Base-by-base conservation (phyloP, 1,140 invertebrate species). In the Lithobius niger region DNA sequence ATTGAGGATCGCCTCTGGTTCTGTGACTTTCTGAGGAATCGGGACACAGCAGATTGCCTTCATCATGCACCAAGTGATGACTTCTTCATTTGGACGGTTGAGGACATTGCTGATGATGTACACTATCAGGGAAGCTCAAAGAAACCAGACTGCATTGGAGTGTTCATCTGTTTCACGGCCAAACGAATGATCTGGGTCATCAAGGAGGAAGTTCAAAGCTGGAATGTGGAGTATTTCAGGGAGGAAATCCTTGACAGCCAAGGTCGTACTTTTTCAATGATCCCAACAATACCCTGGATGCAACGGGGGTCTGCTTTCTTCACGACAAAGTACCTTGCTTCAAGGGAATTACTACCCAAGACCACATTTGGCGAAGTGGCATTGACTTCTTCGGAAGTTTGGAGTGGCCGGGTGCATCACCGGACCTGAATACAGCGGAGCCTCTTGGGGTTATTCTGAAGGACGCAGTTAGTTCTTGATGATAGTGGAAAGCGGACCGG, bases 11-110 rank as follows among this genome's bases (percentile, higher is more conserved):
- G 52, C 22, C 15, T 44, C n/a, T 53, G 52, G 52, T 53, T 53
- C n/a, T 53, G 52, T 27, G 28, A 53, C 43, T 53, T 18, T 16
- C 22, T 53, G 10, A 19, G 21, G 22, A 22, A 53, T n/a, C 43
- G 27, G 52, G 27, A 21, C 25, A 36, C 18, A 44, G 52, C 36
- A n/a, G 52, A 53, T 53, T n/a, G n/a, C n/a, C n/a, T 53, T 53
- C 42, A 19, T 53, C 27, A 15, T 53, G 28, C 21, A 27, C 21
- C 27, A 2, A 43, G 2, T 22, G 18, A 27, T 15, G 21, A 27
- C 36, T 21, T 53, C 24, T 53, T n/a, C 43, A n/a, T 53, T 13
- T 53, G 21, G 31, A 27, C 52, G 15, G 42, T 53, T 44, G 13
- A 26, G 16, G 15, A 36, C 26, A 52, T 52, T 36, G 1, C 19